Conservation (phyloP, 2,113 vertebrate genomes). For the Zonotrichia leucophrys region DNA sequence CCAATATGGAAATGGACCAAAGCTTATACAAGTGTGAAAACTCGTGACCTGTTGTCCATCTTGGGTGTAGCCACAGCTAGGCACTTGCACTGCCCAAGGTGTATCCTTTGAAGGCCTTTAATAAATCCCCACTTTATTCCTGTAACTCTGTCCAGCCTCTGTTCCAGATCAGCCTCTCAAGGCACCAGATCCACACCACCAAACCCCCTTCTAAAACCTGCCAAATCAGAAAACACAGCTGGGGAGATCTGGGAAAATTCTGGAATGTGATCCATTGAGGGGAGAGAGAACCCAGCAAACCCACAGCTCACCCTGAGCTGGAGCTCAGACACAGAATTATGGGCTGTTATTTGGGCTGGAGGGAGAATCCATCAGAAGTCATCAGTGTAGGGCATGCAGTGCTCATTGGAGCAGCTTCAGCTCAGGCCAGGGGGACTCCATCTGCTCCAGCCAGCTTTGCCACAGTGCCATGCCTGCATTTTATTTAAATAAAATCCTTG, state of each 20-base stretch:
- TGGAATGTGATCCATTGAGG: not conserved
- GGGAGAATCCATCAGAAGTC: not conserved
- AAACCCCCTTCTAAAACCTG: not conserved
- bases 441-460: slow-evolving; percentile 31
- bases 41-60: not conserved
- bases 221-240: not conserved
- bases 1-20: not conserved
- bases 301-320: not conserved
- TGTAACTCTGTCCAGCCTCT: not conserved
- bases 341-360: not conserved
- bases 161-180: not conserved
- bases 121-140: not conserved
- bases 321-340: not conserved
- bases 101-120: not conserved
- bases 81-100: not conserved
- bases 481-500: too few relatives aligned
- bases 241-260: not conserved
- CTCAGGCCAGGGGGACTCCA: not conserved
- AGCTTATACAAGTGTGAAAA: not conserved
- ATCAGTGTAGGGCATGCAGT: rapidly evolving
- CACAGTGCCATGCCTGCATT: not conserved
- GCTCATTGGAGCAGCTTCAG: not conserved
- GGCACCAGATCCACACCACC: not conserved
- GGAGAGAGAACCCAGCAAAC: not conserved
- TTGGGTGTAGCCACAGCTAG: not conserved